phyloP scores from a whole-genome alignment of 2,113 vertebrate genomes.

The Ancistrus triradiatus region DNA sequence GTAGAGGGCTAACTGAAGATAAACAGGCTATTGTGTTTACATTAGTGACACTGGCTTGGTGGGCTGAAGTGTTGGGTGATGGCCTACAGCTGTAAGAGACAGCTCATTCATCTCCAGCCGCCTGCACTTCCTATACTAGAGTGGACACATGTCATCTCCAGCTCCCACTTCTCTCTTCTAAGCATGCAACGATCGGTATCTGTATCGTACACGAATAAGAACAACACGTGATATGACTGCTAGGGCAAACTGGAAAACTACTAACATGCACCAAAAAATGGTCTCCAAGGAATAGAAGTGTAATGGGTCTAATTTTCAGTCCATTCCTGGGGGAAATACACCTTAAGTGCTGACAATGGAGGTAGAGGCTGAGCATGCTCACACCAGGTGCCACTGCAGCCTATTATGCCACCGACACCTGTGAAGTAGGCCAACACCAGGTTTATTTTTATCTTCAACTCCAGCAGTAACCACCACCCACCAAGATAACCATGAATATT shows the following conservation, averaged over 20 bases:
- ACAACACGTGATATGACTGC: too few relatives aligned
- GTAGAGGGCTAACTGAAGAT: too few relatives aligned
- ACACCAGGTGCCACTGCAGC: conserved; percentile 15
- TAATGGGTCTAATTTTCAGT: background rate
- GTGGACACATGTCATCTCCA: conserved; percentile 59
- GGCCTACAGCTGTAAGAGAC: conserved; percentile 32
- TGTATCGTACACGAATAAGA: background rate
- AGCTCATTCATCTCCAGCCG: conserved; percentile 20
- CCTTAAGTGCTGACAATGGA: too few relatives aligned
- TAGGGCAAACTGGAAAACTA: too few relatives aligned
- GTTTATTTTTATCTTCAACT: too few relatives aligned
- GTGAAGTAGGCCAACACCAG: background rate
- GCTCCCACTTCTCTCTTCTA: conserved; percentile 51
- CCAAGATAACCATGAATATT: background rate
- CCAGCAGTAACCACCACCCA: too few relatives aligned
- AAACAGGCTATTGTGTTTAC: too few relatives aligned
- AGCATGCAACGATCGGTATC: background rate
- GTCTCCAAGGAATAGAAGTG: background rate
- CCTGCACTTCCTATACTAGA: conserved; percentile 41
- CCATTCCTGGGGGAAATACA: background rate
- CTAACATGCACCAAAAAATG: too few relatives aligned
- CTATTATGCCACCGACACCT: conserved; percentile 37
- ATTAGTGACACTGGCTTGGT: background rate
- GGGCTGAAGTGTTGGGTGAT: background rate
- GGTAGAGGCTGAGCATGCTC: background rate